Percentiles rank a stretch among this genome's conserved stretches.
Conservation (phyloP, 2,888 invertebrate genomes). For the Sinotaia quadrata region DNA sequence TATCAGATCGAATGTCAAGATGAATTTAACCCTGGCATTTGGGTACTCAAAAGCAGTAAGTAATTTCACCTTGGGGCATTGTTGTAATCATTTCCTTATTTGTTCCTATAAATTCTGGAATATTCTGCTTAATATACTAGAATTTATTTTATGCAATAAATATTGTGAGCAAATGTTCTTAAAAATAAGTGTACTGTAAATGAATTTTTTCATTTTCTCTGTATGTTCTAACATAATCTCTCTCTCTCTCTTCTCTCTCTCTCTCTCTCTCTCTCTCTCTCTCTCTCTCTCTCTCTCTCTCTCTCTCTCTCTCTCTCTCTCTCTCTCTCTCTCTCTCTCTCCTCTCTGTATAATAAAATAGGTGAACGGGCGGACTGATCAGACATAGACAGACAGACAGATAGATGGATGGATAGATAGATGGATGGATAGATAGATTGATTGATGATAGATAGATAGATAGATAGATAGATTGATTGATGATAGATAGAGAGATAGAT, state of each 20-base stretch:
- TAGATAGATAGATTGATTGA: too few species aligned
- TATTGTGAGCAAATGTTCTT: too few species aligned
- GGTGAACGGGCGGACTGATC: not conserved
- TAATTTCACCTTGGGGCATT: not conserved
- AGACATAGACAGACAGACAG: too few species aligned
- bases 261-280: not conserved
- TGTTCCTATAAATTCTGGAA: too few species aligned
- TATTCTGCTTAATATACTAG: too few species aligned
- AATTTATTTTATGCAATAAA: too few species aligned
- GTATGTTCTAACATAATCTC: not conserved
- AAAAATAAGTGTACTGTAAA: not conserved
- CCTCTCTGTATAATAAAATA: not conserved
- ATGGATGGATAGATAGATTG: too few species aligned
- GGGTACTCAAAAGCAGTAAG: not conserved
- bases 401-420: too few species aligned
- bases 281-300: slow-evolving; percentile 5
- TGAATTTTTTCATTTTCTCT: too few species aligned
- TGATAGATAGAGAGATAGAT: too few species aligned
- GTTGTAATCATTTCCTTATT: not conserved
- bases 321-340: not conserved
- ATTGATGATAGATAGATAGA: too few species aligned
- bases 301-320: slow-evolving; percentile 1
- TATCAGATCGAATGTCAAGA: slow-evolving; percentile 80
- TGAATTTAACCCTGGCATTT: slow-evolving; percentile 30
- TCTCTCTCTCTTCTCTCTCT: not conserved